Percentiles rank a stretch among this genome's conserved stretches.
Conservation (phyloP, 2,113 vertebrate species). For the Python bivittatus region DNA sequence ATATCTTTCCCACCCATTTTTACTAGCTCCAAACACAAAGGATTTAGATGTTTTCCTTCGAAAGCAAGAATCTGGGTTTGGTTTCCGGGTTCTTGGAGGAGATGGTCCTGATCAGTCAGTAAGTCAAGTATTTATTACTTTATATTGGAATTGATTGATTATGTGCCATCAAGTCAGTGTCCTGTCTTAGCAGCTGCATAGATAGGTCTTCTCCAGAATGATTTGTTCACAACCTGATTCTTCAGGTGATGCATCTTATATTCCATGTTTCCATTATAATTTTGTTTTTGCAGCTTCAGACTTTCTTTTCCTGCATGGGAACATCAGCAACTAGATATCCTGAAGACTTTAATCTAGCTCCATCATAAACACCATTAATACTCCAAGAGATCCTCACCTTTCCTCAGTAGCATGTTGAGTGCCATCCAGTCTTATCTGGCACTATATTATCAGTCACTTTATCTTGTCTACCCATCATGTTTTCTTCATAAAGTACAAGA, state of each 20-base stretch:
- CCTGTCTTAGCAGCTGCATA: not conserved
- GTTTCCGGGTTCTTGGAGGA: constrained; percentile 95
- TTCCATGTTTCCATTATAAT: not conserved
- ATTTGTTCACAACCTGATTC: not conserved
- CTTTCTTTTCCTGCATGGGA: not conserved
- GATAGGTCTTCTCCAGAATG: not conserved
- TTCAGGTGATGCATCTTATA: not conserved
- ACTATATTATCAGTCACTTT: not conserved
- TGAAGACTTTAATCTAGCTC: not conserved
- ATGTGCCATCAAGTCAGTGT: not conserved
- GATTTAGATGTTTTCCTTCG: constrained; percentile 94
- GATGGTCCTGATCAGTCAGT: constrained; percentile 95
- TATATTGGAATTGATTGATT: not conserved
- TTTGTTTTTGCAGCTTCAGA: not conserved
- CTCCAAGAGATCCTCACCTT: not conserved
- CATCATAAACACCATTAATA: not conserved
- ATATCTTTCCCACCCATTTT: constrained; percentile 29
- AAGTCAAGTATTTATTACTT: constrained; percentile 65
- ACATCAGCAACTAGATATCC: not conserved
- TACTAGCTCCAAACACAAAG: constrained; percentile 89
- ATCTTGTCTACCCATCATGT: not conserved
- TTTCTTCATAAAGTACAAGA: not conserved
- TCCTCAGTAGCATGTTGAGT: not conserved
- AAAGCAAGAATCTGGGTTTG: constrained; percentile 96
- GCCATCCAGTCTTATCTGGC: not conserved